Evolutionary conservation across 2,888 invertebrate genomes (phyloP).

Genomic region (Druceiella hillmani): DNA sequence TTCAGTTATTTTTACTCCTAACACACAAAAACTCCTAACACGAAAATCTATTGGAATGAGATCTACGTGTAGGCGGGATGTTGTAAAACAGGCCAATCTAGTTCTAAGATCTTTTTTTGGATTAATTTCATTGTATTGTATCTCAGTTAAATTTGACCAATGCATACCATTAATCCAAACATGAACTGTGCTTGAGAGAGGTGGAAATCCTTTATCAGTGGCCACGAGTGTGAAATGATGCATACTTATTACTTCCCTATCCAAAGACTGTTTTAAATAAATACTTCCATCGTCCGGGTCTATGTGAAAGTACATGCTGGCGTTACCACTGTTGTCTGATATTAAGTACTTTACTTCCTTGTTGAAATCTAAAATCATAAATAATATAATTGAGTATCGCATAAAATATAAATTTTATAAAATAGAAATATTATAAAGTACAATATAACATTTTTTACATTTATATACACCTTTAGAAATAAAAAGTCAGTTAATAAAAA

Average conservation of each 20-base stretch:
- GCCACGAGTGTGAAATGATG: conserved; percentile 80
- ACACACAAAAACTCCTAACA: no score
- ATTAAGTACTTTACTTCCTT: conserved; percentile 66
- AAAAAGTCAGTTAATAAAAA: conserved; percentile 10
- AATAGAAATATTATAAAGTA: neutral
- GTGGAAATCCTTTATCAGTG: conserved; percentile 78
- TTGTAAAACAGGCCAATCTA: no score
- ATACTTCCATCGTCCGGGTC: conserved; percentile 72
- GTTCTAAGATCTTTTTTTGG: no score
- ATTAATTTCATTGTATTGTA: no score
- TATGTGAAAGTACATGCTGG: conserved; percentile 68
- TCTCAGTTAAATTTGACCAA: no score
- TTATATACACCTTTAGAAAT: neutral
- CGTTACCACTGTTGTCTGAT: conserved; percentile 55
- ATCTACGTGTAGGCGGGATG: no score
- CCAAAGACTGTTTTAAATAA: conserved; percentile 71
- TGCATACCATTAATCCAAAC: conserved; percentile 79
- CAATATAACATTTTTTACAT: neutral
- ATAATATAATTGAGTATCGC: neutral
- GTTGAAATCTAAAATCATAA: conserved; percentile 47
- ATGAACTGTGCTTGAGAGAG: conserved; percentile 73
- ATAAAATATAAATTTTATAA: neutral
- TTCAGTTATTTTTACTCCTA: no score
- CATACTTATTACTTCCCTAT: conserved; percentile 67
- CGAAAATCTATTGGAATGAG: no score